These are phyloP conservation scores for Megamerina dolium DNA, from an alignment of 2,888 invertebrate species.

Conservation along the genomic window DNA sequence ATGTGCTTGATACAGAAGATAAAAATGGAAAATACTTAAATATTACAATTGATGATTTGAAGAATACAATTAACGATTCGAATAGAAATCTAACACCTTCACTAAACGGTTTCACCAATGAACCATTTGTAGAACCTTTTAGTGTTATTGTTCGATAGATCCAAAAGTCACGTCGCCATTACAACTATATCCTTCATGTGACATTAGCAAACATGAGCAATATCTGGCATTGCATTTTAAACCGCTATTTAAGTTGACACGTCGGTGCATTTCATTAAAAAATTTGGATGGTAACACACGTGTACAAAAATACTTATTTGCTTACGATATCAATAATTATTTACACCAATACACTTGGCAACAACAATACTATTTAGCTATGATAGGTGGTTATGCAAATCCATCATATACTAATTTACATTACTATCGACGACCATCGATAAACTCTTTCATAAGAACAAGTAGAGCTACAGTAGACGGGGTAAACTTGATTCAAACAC, in stretches of 20 bases:
- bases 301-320: constrained; percentile 44
- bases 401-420: constrained; percentile 22
- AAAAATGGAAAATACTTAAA: constrained; percentile 44
- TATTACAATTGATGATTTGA: constrained; percentile 45
- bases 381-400: constrained; percentile 34
- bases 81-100: constrained; percentile 36
- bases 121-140: no score
- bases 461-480: no score
- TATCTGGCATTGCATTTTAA: constrained; percentile 13
- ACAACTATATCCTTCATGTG: constrained; percentile 21
- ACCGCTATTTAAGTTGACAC: constrained; percentile 32
- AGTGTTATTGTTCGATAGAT: constrained; percentile 49
- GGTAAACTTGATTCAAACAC: no score
- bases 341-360: constrained; percentile 47
- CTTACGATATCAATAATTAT: constrained; percentile 47
- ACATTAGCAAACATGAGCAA: constrained; percentile 19
- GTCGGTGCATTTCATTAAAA: constrained; percentile 49
- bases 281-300: constrained; percentile 47
- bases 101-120: constrained; percentile 38
- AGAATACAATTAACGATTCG: constrained; percentile 42
- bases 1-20: constrained; percentile 43
- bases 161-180: constrained; percentile 32
- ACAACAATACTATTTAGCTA: constrained; percentile 44
- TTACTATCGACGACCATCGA: constrained; percentile 33
- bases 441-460: no score